A percentile compares a stretch with the other conserved stretches of the same genome.
phyloP scores from a whole-genome alignment of 2,888 invertebrate species.

The Rugalucina vietnamica region DNA sequence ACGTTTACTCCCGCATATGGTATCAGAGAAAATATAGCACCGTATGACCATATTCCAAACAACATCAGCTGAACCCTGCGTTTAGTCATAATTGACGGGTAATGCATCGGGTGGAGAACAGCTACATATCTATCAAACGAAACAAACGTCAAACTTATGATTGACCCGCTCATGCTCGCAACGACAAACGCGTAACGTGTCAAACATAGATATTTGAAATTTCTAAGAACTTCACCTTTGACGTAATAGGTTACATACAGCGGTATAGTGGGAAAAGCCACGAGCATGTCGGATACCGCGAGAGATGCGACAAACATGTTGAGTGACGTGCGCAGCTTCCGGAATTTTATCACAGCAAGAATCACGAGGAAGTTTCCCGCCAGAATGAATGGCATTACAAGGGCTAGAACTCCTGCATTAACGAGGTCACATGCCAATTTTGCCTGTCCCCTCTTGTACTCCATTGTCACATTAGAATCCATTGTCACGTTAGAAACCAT shows the following conservation, averaged over 20 bases:
- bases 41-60: conserved; percentile 56
- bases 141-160: conserved; percentile 61
- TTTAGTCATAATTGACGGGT: conserved; percentile 47
- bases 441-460: background rate
- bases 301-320: conserved; percentile 63
- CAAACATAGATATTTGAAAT: conserved; percentile 56
- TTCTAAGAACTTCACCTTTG: background rate
- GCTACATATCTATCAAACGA: conserved; percentile 66
- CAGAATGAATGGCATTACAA: conserved; percentile 44
- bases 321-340: conserved; percentile 56
- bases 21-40: conserved; percentile 44
- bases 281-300: conserved; percentile 60
- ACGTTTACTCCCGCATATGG: conserved; percentile 49
- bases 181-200: conserved; percentile 55
- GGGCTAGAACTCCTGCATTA: background rate
- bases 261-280: conserved; percentile 60
- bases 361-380: conserved; percentile 62
- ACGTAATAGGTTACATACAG: conserved; percentile 59
- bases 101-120: conserved; percentile 58
- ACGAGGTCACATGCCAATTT: background rate
- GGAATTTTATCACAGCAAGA: conserved; percentile 53
- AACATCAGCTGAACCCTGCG: conserved; percentile 36
- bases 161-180: conserved; percentile 55
- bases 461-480: too few species aligned
- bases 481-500: too few species aligned